A percentile compares a stretch with the other conserved stretches of the same genome.
These are phyloP conservation scores for Bicyclus anynana DNA, from an alignment of 1,140 invertebrate species.

Conservation along the genomic window DNA sequence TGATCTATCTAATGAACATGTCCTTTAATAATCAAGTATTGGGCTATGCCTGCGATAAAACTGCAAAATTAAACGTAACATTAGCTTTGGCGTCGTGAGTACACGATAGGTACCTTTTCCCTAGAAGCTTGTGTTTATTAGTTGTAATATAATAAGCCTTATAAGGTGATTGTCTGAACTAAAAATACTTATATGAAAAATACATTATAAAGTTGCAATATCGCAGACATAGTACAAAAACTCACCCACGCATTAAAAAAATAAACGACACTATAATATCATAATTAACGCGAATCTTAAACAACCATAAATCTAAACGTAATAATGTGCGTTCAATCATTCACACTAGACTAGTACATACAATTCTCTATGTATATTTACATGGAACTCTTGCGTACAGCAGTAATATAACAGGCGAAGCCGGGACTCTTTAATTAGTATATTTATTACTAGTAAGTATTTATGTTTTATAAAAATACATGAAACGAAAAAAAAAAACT, in stretches of 20 bases:
- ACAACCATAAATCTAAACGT: conserved; percentile 13
- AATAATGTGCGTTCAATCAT: conserved; percentile 23
- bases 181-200: no score
- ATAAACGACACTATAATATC: conserved; percentile 17
- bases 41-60: not conserved
- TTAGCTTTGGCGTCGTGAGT: no score
- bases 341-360: conserved; percentile 20
- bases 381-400: conserved; percentile 7
- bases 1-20: conserved; percentile 4
- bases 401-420: conserved; percentile 14
- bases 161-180: no score
- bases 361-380: conserved; percentile 24
- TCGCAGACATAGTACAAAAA: not conserved
- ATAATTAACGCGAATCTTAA: conserved; percentile 11
- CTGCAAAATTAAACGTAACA: no score
- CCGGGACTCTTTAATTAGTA: not conserved
- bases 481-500: not conserved
- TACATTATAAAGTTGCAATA: no score
- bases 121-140: no score
- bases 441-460: not conserved
- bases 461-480: not conserved
- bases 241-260: conserved; percentile 3
- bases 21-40: not conserved
- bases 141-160: no score
- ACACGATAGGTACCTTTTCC: no score